Base-by-base conservation (phyloP, 2,797 vertebrate genomes). In the Aplochiton taeniatus region DNA sequence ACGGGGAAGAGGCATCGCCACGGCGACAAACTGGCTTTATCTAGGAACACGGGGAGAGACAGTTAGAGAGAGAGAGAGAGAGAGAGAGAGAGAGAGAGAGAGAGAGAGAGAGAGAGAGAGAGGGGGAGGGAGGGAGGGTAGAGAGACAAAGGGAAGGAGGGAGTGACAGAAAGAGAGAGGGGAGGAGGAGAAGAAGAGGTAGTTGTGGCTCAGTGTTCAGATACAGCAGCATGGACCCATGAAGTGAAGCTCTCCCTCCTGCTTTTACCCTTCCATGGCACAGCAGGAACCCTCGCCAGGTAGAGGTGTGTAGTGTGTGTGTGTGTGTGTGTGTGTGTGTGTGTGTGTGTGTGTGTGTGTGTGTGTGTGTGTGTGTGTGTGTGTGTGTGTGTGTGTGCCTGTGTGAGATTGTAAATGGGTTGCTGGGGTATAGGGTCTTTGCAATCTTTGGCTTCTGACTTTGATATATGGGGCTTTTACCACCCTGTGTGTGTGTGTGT, bases 201-300 rank as follows among this genome's bases (percentile, higher is more conserved):
- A 58, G 18, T 42, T 13, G 79, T 80, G 78, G 65, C 70, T 74
- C 59, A 59, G 68, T 70, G 76, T 80, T 77, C 12, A 44, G 59
- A 68, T 65, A 73, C 80, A 78, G 77, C 62, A 50, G 77, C 82
- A 82, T 87, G 82, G 82, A 88, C 83, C 82, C 85, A 89, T 90
- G 88, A 89, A 85, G 76, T 90, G 88, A 89, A 85, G 76, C 87
- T 88, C 58, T 87, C 89, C 51, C 84, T 89, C 70, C 86, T 84
- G 82, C 75, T 67, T 85, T 87, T 85, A 80, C 64, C 80, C 73
- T 85, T 81, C 88, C 84, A 83, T 78, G 60, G 87, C 84, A 87
- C 87, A 85, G 65, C 62, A 42, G 76, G 78, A 73, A 72, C 77
- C 77, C 81, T 78, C 50, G 78, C 62, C 83, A 89, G 88, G 89